Percentiles rank a stretch among this genome's conserved stretches.
Evolutionary conservation across 2,113 vertebrate species (phyloP).

Genomic region (Alethe castanea): DNA sequence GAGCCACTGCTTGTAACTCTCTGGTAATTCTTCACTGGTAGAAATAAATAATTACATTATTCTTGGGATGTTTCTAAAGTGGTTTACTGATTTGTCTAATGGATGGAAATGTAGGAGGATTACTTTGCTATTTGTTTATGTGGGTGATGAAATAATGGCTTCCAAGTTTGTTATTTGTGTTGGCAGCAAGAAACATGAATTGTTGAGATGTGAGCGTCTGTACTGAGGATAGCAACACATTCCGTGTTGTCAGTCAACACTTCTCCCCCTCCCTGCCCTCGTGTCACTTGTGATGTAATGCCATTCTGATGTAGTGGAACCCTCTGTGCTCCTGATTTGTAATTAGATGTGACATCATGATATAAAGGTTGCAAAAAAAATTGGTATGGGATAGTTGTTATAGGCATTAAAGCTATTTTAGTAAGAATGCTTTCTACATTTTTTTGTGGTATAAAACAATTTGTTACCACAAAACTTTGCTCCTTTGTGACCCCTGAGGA

Average conservation of each 20-base stretch:
- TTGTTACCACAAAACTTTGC: neutral
- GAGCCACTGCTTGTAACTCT: slow-evolving; percentile 15
- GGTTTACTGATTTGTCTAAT: neutral
- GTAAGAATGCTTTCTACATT: neutral
- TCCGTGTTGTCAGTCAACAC: slow-evolving; percentile 20
- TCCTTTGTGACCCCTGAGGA: neutral
- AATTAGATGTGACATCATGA: neutral
- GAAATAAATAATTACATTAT: slow-evolving; percentile 49
- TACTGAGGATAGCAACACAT: slow-evolving; percentile 15
- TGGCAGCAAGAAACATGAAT: slow-evolving; percentile 14
- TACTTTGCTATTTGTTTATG: neutral
- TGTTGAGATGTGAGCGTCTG: neutral
- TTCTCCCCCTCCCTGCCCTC: neutral
- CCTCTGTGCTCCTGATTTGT: neutral
- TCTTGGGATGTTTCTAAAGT: slow-evolving; percentile 12
- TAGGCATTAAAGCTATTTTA: neutral
- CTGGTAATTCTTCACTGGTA: slow-evolving; percentile 26
- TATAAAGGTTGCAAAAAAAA: neutral
- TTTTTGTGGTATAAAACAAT: neutral
- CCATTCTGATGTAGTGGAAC: neutral
- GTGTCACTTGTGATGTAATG: neutral
- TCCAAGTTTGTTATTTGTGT: slow-evolving; percentile 15
- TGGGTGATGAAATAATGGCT: neutral
- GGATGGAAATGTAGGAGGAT: neutral
- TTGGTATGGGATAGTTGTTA: neutral